Conservation (phyloP, 2,888 invertebrate genomes). For the Sthenelais limicola region DNA sequence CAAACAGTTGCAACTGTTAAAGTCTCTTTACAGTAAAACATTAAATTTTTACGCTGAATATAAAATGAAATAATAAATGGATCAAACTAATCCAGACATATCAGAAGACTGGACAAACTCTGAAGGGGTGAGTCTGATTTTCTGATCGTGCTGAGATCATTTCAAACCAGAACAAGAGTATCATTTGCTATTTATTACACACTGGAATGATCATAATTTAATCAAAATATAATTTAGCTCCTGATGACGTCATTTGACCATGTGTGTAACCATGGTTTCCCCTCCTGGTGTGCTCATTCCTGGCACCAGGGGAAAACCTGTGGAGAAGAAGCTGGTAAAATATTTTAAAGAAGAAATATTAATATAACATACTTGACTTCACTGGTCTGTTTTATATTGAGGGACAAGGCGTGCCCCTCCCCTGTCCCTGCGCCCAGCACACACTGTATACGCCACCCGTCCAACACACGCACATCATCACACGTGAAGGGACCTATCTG, state of each 20-base stretch:
- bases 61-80: not conserved
- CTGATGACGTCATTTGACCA: too few species aligned
- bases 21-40: not conserved
- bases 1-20: too few species aligned
- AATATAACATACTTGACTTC: not conserved
- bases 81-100: too few species aligned
- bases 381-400: not conserved
- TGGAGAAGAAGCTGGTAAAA: not conserved
- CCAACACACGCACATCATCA: slow-evolving; percentile 19
- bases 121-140: too few species aligned
- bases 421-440: slow-evolving; percentile 26
- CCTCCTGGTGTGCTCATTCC: not conserved
- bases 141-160: too few species aligned
- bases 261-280: too few species aligned
- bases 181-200: too few species aligned
- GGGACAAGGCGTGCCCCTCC: slow-evolving; percentile 17
- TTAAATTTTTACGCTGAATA: not conserved
- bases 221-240: too few species aligned
- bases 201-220: too few species aligned
- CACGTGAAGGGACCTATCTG: slow-evolving; percentile 14
- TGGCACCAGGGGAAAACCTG: too few species aligned
- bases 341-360: not conserved
- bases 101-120: too few species aligned
- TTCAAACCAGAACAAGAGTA: too few species aligned
- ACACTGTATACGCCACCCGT: slow-evolving; percentile 40